phyloP scores from a whole-genome alignment of 2,888 invertebrate genomes.

The Pristionchus entomophagus region DNA sequence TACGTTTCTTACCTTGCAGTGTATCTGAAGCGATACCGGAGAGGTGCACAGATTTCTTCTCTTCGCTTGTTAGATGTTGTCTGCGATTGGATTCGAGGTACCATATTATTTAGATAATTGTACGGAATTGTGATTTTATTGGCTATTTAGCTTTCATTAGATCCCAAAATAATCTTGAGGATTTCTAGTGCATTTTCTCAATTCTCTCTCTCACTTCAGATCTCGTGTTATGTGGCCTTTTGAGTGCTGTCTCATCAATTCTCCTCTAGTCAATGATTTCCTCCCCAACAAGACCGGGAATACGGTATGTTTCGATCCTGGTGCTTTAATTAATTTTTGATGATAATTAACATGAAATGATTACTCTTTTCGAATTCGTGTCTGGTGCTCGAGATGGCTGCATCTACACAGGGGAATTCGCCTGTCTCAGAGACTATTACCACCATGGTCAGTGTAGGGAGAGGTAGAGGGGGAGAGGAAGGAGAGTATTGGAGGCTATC shows the following conservation, averaged over 20 bases:
- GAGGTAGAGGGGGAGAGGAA: no score
- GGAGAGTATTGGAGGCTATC: background rate
- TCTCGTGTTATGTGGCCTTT: constrained; percentile 61
- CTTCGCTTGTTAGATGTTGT: constrained; percentile 56
- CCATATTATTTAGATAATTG: no score
- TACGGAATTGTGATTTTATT: no score
- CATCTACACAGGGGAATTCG: background rate
- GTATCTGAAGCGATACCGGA: constrained; percentile 41
- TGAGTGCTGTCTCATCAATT: constrained; percentile 67
- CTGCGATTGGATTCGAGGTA: constrained; percentile 57
- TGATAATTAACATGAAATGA: no score
- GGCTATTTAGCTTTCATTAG: no score
- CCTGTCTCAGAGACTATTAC: constrained; percentile 31
- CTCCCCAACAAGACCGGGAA: constrained; percentile 44
- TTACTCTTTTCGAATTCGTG: background rate
- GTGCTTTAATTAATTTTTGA: background rate
- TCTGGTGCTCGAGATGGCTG: constrained; percentile 12
- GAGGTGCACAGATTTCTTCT: constrained; percentile 58
- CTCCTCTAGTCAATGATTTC: constrained; percentile 57
- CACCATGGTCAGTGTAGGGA: background rate
- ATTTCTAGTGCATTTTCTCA: background rate
- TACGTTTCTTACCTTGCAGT: constrained; percentile 25
- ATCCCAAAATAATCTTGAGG: no score
- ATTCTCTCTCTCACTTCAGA: constrained; percentile 52
- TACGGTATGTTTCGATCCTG: background rate